Evolutionary conservation across 2,888 invertebrate species (phyloP).

Genomic region (Hypomecis punctinalis): DNA sequence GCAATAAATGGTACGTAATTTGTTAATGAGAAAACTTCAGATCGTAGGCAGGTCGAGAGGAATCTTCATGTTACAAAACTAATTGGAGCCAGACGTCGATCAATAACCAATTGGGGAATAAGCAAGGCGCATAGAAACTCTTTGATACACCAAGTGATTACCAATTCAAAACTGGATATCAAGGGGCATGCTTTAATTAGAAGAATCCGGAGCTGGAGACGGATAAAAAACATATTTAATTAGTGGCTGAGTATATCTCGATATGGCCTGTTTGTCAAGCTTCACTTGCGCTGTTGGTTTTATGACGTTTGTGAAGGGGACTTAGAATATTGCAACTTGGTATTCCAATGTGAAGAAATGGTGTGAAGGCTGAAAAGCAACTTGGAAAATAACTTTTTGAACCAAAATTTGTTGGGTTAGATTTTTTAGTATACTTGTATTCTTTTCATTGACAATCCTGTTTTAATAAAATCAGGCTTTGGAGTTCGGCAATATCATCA

Average conservation of each 20-base stretch:
- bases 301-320: background rate
- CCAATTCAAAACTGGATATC: slow-evolving; percentile 75
- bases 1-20: slow-evolving; percentile 11
- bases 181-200: slow-evolving; percentile 75
- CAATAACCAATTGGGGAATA: slow-evolving; percentile 41
- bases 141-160: slow-evolving; percentile 77
- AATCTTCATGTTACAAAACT: slow-evolving; percentile 34
- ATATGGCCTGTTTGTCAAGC: slow-evolving; percentile 33
- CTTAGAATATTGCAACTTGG: too few relatives aligned
- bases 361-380: too few relatives aligned
- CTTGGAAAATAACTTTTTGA: too few relatives aligned
- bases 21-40: slow-evolving; percentile 37
- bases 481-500: too few relatives aligned
- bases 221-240: slow-evolving; percentile 42
- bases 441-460: too few relatives aligned
- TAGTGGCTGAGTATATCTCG: slow-evolving; percentile 25
- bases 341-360: too few relatives aligned
- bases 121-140: slow-evolving; percentile 54
- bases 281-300: background rate
- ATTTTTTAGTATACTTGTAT: too few relatives aligned
- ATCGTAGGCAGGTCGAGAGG: slow-evolving; percentile 22
- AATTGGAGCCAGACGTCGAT: slow-evolving; percentile 42
- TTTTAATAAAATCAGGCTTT: too few relatives aligned
- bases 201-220: slow-evolving; percentile 54
- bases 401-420: too few relatives aligned